A percentile compares a stretch with the other conserved stretches of the same genome.
Evolutionary conservation across 2,888 invertebrate genomes (phyloP).

Genomic region (Stictocephala bisonia): DNA sequence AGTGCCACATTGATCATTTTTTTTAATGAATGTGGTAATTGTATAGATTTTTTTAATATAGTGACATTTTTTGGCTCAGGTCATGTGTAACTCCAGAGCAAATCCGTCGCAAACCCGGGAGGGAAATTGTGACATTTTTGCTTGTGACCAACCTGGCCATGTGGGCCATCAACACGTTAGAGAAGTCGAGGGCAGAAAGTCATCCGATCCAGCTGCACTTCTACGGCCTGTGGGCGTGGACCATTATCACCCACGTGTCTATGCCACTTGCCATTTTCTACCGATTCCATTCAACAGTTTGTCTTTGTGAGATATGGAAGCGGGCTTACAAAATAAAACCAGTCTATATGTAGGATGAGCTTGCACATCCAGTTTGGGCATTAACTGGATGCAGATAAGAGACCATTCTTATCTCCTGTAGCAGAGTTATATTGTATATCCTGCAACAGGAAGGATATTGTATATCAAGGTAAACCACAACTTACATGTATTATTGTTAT

Average conservation of each 20-base stretch:
- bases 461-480: too few species aligned
- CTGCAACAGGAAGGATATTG: too few species aligned
- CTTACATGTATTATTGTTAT: too few species aligned
- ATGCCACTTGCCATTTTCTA: conserved; percentile 95
- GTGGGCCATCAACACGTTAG: conserved; percentile 95
- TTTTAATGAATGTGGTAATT: too few species aligned
- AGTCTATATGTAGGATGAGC: conserved; percentile 76
- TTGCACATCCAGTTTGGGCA: conserved; percentile 31
- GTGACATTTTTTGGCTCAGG: too few species aligned
- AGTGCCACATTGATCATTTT: too few species aligned
- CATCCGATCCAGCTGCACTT: conserved; percentile 93
- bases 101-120: conserved; percentile 87
- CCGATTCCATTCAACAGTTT: conserved; percentile 94
- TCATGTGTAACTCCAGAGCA: conserved; percentile 67
- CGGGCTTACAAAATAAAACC: conserved; percentile 93
- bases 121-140: conserved; percentile 93
- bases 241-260: conserved; percentile 93
- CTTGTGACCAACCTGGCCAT: conserved; percentile 90
- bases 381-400: conserved; percentile 25
- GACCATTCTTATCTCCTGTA: too few species aligned
- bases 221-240: conserved; percentile 95
- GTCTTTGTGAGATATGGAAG: conserved; percentile 97
- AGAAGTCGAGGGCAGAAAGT: conserved; percentile 90
- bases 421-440: too few species aligned
- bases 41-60: too few species aligned